phyloP scores from a whole-genome alignment of 2,113 vertebrate species.

The Aplodontia rufa region DNA sequence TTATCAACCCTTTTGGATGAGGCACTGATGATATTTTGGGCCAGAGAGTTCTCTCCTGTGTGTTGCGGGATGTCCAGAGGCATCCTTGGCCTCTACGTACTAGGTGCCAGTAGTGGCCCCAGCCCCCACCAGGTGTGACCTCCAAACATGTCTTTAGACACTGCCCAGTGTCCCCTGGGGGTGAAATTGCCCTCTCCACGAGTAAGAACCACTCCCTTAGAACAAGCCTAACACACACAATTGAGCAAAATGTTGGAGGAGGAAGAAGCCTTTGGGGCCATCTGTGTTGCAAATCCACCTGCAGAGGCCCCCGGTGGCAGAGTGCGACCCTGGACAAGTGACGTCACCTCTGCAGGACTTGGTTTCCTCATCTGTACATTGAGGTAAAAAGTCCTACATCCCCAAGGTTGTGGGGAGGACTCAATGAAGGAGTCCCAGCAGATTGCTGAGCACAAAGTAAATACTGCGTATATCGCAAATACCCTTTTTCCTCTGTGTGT shows the following conservation, averaged over 20 bases:
- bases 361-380: not conserved
- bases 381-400: not conserved
- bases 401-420: not conserved
- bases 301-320: not conserved
- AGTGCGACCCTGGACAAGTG: not conserved
- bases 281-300: not conserved
- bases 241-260: not conserved
- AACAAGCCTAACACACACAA: not conserved
- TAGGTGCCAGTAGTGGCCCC: too few species aligned
- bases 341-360: not conserved
- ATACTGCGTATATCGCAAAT: not conserved
- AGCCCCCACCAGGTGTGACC: not conserved
- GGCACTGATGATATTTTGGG: not conserved
- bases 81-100: not conserved
- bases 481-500: not conserved
- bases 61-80: accelerated
- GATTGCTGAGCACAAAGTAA: not conserved
- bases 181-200: not conserved
- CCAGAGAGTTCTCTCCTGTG: not conserved
- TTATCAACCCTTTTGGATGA: not conserved
- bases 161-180: not conserved
- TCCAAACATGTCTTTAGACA: not conserved
- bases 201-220: not conserved
- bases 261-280: not conserved
- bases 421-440: not conserved